Base-by-base conservation (phyloP, 2,888 invertebrate species). In the Lepidochitona cinerea region DNA sequence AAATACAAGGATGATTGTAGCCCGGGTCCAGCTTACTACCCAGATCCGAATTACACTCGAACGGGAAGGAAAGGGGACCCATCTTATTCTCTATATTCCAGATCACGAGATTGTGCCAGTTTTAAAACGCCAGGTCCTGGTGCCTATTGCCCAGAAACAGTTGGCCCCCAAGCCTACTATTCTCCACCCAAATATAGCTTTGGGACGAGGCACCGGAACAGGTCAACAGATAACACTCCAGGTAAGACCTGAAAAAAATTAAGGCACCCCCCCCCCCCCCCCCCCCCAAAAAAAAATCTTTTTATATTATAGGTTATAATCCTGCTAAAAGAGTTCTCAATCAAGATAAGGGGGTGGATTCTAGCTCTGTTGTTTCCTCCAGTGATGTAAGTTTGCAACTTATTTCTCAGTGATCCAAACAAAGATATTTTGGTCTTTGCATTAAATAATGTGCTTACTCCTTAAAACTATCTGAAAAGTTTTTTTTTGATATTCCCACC, bases 61-160 rank as follows among this genome's bases (percentile, higher is more conserved):
- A 76, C 80, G 69, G 90, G 90, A 5, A 77, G 71, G 9, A 89
- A 90, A 79, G 90, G 89, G 4, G 85, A 88, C 12, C 89, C 89
- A 7, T 86, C 88, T 68, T 90, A 86, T 79, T 89, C 90, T 6
- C 79, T 90, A 59, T 85, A 87, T 70, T 75, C 81, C 33, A 75
- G 90, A 35, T 81, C 80, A 37, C 81, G 76, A 70, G 88, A 87
- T 37, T 53, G 59, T 1, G 77, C 76, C n/a, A 49, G 74, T 26
- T 88, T 87, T 79, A 82, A 82, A 71, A 83, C 83, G 2, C 90
- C 90, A 4, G 90, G 90, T n/a, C 90, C 90, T 0, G 90, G 90
- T 4, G 81, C 88, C 26, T 90, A 90, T 83, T 82, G 79, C 37
- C 89, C 89, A 6, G 89, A 89, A 73, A 70, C 70, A 14, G 73